Conservation (phyloP, 2,797 vertebrate genomes). For the Platalea minor region DNA sequence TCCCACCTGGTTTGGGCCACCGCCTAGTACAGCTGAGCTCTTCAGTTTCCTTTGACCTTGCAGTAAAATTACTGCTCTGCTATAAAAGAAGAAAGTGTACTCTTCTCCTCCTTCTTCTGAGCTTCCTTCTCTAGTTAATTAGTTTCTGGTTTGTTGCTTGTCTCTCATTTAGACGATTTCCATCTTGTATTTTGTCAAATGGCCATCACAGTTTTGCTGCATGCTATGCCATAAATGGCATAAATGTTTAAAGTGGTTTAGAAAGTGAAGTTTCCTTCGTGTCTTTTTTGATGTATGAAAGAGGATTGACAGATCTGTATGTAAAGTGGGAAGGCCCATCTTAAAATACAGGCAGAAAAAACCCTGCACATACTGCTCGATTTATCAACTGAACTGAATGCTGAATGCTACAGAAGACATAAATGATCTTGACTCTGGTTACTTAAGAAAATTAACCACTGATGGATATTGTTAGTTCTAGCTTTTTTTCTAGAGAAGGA, state of each 20-base stretch:
- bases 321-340: background rate
- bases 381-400: background rate
- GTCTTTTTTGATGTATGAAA: background rate
- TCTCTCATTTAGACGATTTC: background rate
- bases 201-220: background rate
- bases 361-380: fast-evolving
- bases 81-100: background rate
- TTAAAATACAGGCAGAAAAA: background rate
- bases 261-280: background rate
- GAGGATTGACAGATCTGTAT: background rate
- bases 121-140: background rate
- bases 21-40: background rate
- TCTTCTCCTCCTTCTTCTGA: background rate
- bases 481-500: background rate
- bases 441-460: background rate
- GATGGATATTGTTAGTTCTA: background rate
- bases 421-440: background rate
- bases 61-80: background rate
- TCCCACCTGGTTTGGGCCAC: background rate
- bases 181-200: background rate
- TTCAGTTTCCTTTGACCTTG: background rate
- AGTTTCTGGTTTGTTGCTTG: background rate
- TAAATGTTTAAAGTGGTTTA: background rate
- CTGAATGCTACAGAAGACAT: background rate
- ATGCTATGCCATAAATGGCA: background rate